phyloP scores from a whole-genome alignment of 92 coral and sea anemone species.

The Metridium senile region DNA sequence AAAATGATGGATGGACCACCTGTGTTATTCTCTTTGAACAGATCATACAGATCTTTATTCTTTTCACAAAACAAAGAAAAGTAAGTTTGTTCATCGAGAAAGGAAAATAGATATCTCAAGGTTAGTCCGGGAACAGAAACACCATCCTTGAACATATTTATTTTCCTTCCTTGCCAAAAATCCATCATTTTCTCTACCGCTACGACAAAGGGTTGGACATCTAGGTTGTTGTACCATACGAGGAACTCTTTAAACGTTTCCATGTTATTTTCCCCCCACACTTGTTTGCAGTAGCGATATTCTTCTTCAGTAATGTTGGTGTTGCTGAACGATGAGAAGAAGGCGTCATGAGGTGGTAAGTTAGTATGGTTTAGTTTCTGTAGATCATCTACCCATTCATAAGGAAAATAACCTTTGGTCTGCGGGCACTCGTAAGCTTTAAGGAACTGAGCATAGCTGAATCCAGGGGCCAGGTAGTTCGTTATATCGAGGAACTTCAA shows the following conservation, averaged over 20 bases:
- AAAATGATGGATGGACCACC: slow-evolving; percentile 34
- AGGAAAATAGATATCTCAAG: slow-evolving; percentile 30
- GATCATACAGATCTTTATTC: slow-evolving; percentile 13
- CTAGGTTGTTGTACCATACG: slow-evolving; percentile 41
- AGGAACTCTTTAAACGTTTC: slow-evolving; percentile 17
- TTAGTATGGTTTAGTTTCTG: slow-evolving; percentile 21
- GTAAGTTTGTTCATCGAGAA: slow-evolving; percentile 20
- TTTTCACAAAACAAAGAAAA: slow-evolving; percentile 8
- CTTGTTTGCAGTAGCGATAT: slow-evolving; percentile 38
- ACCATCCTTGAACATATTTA: slow-evolving; percentile 49
- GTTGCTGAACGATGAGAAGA: slow-evolving; percentile 15
- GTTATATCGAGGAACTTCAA: slow-evolving; percentile 44
- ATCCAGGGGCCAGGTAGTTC: slow-evolving; percentile 50
- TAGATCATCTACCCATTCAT: too few species aligned
- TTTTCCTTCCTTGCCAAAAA: slow-evolving; percentile 40
- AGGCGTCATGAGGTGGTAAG: slow-evolving; percentile 35
- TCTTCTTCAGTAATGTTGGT: slow-evolving; percentile 33
- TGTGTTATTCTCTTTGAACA: slow-evolving; percentile 23
- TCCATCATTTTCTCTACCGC: slow-evolving; percentile 47
- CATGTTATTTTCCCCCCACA: slow-evolving; percentile 30
- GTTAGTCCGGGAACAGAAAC: slow-evolving; percentile 39
- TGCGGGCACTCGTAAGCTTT: slow-evolving; percentile 42
- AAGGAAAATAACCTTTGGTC: slow-evolving; percentile 45
- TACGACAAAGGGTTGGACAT: slow-evolving; percentile 36
- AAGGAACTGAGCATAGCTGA: slow-evolving; percentile 48